Evolutionary conservation across 92 coral and sea anemone genomes (phyloP), one percentile per base, ranked within the genome.

Genomic region (Phenganax stokvisi): DNA sequence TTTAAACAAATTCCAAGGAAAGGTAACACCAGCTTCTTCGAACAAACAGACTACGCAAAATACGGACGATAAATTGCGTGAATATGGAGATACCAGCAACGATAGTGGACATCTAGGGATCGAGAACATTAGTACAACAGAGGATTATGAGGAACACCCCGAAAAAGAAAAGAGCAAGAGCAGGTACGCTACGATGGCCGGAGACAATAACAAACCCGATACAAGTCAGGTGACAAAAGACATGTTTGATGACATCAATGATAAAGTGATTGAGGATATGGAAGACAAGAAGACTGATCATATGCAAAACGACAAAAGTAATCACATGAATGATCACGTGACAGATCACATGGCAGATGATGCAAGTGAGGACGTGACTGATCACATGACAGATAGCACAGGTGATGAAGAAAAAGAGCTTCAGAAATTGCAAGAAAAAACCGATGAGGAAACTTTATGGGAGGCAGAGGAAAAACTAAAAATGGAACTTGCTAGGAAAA

Each of bases 41-140:
- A 68, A 17, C 31, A 51, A 68, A 30, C 52, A 68, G 17, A 68
- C 53, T 17, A 28, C 54, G 73, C 53, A 68, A 68, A 68, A 16
- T n/a, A 27, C 29, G 31, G 73, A 68, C 53, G 73, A 68, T 68
- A 30, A 29, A 0, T 68, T 68, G 15, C 16, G 73, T 68, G 73
- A 27, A 68, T 68, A 68, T 68, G 73, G 73, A 53, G 73, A 68
- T 68, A 68, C 31, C 73, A 37, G 53, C 15, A 53, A 2, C 8
- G 73, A 68, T 37, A 17, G 47, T 44, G 73, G 54, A 9, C 53
- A 68, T 30, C 13, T 53, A 12, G 73, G 52, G 73, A 68, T 68
- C 15, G 73, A 68, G 53, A 68, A 68, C 20, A 51, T n/a, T 53
- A 53, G 9, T 13, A 10, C 54, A 37, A 9, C 53, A 30, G 73